Percentiles rank a stretch among this genome's conserved stretches.
phyloP scores from a whole-genome alignment of 2,797 vertebrate genomes.

The Chiroxiphia lanceolata region DNA sequence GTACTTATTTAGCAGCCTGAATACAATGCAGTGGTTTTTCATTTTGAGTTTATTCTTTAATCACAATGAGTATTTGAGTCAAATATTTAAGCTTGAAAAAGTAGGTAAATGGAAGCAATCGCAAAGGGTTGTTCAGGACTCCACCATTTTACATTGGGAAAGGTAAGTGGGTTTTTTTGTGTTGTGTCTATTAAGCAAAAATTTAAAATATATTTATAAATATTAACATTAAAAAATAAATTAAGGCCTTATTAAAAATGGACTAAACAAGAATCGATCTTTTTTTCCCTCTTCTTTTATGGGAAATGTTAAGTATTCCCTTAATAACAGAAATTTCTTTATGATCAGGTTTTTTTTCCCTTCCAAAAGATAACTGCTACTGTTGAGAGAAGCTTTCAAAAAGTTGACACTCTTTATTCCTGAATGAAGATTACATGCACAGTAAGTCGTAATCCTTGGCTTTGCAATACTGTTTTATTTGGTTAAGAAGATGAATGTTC shows the following conservation, averaged over 20 bases:
- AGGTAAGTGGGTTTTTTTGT: neutral
- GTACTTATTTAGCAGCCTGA: neutral
- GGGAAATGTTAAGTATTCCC: neutral
- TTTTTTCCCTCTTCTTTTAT: neutral
- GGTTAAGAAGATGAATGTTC: slow-evolving; percentile 88
- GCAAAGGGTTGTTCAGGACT: neutral
- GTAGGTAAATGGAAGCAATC: neutral
- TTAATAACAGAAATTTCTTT: neutral
- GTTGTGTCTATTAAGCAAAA: neutral
- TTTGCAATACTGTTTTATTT: slow-evolving; percentile 79
- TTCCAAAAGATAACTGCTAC: neutral
- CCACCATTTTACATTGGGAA: neutral
- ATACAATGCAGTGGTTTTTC: fast-evolving
- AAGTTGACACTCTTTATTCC: slow-evolving; percentile 72
- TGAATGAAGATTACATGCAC: slow-evolving; percentile 73
- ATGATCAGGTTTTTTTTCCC: neutral
- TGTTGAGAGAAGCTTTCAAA: slow-evolving; percentile 50
- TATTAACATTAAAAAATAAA: neutral
- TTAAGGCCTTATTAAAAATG: neutral
- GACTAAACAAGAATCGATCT: neutral
- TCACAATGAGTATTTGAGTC: neutral
- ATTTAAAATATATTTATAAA: neutral
- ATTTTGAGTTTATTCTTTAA: neutral
- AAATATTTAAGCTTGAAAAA: neutral
- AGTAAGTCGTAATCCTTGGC: slow-evolving; percentile 77